A percentile compares a stretch with the other conserved stretches of the same genome.
These are phyloP conservation scores for Paramormyrops kingsleyae DNA, from an alignment of 2,113 vertebrate genomes.

Conservation along the genomic window DNA sequence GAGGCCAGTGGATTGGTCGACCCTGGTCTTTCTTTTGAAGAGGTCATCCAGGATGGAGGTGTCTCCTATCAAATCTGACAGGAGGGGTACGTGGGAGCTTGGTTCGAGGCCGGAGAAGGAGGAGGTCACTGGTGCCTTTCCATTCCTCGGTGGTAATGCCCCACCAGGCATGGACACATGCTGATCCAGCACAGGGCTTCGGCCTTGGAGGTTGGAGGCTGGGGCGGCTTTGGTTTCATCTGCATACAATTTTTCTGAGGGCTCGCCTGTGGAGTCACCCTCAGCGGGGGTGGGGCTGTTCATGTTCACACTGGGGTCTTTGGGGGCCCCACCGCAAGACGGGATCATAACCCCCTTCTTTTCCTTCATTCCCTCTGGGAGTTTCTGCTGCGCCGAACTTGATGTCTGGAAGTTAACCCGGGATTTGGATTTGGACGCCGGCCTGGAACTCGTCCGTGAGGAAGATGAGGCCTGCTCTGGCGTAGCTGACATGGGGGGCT, in stretches of 20 bases:
- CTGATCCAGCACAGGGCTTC: background rate
- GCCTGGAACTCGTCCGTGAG: background rate
- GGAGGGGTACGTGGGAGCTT: conserved; percentile 8
- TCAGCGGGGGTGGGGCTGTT: background rate
- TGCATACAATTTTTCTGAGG: background rate
- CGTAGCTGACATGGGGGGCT: background rate
- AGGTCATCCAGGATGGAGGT: conserved; percentile 82
- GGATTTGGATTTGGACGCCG: background rate
- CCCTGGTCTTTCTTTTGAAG: conserved; percentile 61
- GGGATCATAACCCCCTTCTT: background rate
- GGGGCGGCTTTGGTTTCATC: background rate
- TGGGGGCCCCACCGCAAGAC: background rate
- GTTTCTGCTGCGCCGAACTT: background rate
- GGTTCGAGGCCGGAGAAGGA: background rate
- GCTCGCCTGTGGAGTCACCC: background rate
- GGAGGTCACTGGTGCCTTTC: background rate
- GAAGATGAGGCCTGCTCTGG: background rate
- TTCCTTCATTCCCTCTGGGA: background rate
- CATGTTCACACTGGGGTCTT: background rate
- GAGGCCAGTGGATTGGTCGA: conserved; percentile 7
- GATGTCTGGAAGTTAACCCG: background rate
- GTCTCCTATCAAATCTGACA: conserved; percentile 80
- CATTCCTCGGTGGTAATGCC: conserved; percentile 19
- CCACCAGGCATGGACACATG: background rate
- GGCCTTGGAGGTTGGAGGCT: background rate